phyloP scores from a whole-genome alignment of 2,888 invertebrate species.

The Cremastobaeus sp. region DNA sequence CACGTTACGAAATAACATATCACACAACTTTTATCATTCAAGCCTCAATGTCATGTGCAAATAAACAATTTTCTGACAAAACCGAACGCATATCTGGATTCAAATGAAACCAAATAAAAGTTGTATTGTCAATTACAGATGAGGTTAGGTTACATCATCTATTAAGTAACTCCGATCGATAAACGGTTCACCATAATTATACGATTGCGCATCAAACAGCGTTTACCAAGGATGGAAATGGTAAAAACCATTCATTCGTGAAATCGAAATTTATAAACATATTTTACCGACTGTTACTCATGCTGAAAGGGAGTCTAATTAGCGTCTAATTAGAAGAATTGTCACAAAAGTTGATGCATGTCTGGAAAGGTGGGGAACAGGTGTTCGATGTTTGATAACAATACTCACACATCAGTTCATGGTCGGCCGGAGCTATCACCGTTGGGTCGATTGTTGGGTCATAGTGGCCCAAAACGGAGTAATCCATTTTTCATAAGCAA shows the following conservation, averaged over 20 bases:
- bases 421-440: slow-evolving; percentile 66
- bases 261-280: background rate
- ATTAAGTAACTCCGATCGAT: slow-evolving; percentile 25
- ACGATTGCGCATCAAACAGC: slow-evolving; percentile 13
- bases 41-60: background rate
- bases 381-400: slow-evolving; percentile 25
- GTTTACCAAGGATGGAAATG: background rate
- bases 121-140: background rate
- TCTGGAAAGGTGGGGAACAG: slow-evolving; percentile 38
- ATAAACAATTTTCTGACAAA: background rate
- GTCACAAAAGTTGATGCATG: background rate
- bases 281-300: background rate
- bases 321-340: too few species aligned
- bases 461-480: slow-evolving; percentile 72
- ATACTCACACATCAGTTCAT: slow-evolving; percentile 72
- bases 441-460: slow-evolving; percentile 70
- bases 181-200: slow-evolving; percentile 18
- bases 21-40: too few species aligned
- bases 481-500: slow-evolving; percentile 72
- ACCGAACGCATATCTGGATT: background rate
- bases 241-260: too few species aligned
- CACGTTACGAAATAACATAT: too few species aligned
- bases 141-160: slow-evolving; percentile 11
- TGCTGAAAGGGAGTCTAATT: too few species aligned
- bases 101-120: background rate